These are phyloP conservation scores for Ips typographus DNA, from an alignment of 1,140 invertebrate species.

Conservation along the genomic window DNA sequence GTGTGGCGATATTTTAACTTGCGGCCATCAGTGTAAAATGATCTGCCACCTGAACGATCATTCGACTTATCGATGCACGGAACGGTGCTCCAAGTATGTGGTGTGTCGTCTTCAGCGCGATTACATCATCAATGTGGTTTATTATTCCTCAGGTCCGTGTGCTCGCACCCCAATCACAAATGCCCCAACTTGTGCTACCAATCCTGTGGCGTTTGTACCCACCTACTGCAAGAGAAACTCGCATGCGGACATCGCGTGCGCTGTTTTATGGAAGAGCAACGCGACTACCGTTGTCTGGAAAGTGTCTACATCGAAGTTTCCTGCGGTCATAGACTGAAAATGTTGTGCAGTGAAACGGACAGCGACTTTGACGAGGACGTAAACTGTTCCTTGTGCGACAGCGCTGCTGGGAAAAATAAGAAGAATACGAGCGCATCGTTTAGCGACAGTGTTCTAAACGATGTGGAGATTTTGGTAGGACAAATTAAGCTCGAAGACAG, in stretches of 20 bases:
- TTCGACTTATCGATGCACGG: slow-evolving; percentile 48
- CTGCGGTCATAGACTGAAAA: slow-evolving; percentile 51
- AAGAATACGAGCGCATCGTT: background rate
- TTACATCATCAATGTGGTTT: background rate
- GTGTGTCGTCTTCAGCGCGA: background rate
- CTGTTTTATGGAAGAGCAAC: slow-evolving; percentile 49
- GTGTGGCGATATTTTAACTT: slow-evolving; percentile 52
- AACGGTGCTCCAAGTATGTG: slow-evolving; percentile 24
- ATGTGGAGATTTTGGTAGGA: background rate
- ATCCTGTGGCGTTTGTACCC: slow-evolving; percentile 53
- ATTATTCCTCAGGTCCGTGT: slow-evolving; percentile 30
- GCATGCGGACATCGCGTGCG: slow-evolving; percentile 53
- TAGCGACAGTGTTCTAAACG: background rate
- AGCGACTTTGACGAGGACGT: slow-evolving; percentile 13
- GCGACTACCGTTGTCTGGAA: slow-evolving; percentile 47
- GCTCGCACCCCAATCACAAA: slow-evolving; percentile 50
- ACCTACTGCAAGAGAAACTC: slow-evolving; percentile 49
- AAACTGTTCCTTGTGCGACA: slow-evolving; percentile 7
- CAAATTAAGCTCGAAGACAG: no score
- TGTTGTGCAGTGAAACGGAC: slow-evolving; percentile 1
- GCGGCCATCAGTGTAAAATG: slow-evolving; percentile 59
- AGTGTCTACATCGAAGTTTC: slow-evolving; percentile 45
- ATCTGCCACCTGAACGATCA: slow-evolving; percentile 58
- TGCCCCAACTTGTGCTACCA: slow-evolving; percentile 54
- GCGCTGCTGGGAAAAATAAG: background rate